Base-by-base conservation (phyloP, 2,888 invertebrate genomes). In the Lampropteryx suffumata region DNA sequence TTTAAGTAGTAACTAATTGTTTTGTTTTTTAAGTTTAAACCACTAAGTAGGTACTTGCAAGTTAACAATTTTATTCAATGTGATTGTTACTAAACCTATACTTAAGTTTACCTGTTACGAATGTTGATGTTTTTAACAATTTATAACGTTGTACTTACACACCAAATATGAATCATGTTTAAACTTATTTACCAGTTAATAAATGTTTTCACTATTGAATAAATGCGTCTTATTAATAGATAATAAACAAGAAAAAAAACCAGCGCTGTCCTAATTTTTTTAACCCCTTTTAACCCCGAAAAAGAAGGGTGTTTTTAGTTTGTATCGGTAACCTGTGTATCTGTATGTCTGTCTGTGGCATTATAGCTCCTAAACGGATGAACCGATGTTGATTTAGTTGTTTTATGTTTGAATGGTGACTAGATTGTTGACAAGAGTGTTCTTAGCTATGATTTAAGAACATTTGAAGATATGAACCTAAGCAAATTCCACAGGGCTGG, bases 91-190 rank as follows among this genome's bases (percentile, higher is more conserved):
- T 60, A 27, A 59, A 54, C 50, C 10, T 12, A 41, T 36, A 37
- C 30, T 36, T 37, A 40, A 50, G 27, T 45, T 43, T 34, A 39
- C 39, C 37, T 43, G 39, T 42, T 42, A 47, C 24, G 24, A 34
- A 50, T 55, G 55, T 55, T 62, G 51, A 70, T 66, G 67, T 73
- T 73, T 67, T 61, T 64, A 69, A 70, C 74, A 67, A 60, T 71
- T 49, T 67, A 70, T 62, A 57, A 72, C 72, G 71, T 76, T 77
- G 67, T 76, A 70, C 58, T n/a, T n/a, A 66, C 45, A 65, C 78
- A 76, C 79, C 72, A 74, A 75, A 77, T 73, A 71, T 21, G 53
- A 62, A 65, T 60, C 61, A 61, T 62, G 47, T 64, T 63, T 67
- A 57, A 65, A 21, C 46, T 46, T 43, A 43, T 3, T 9, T 14